Evolutionary conservation across 2,113 vertebrate genomes (phyloP).

Genomic region (Osmerus mordax): DNA sequence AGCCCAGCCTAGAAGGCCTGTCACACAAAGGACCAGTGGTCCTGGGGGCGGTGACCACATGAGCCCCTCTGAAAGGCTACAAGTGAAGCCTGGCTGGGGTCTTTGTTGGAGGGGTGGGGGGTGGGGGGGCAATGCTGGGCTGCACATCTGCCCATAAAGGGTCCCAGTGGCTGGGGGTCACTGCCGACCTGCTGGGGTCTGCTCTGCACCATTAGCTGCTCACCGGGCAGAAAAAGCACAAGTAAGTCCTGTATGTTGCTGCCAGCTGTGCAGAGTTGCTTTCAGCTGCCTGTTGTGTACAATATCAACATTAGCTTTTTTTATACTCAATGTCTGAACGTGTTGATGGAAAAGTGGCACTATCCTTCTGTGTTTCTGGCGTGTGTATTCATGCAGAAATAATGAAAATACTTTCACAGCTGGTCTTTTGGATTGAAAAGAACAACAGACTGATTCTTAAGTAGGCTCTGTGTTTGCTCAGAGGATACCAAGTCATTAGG

Average conservation of each 20-base stretch:
- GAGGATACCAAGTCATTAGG: constrained; percentile 58
- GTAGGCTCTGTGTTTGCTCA: constrained; percentile 53
- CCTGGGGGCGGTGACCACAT: neutral
- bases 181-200: constrained; percentile 7
- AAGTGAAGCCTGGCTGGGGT: constrained; percentile 44
- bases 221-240: constrained; percentile 57
- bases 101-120: constrained; percentile 53
- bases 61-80: constrained; percentile 41
- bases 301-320: neutral
- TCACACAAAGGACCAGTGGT: constrained; percentile 27
- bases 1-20: constrained; percentile 28
- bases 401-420: neutral
- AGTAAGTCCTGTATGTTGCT: constrained; percentile 41
- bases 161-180: constrained; percentile 12
- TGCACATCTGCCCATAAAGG: constrained; percentile 63
- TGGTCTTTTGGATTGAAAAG: neutral
- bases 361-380: too few species aligned
- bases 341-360: too few species aligned
- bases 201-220: constrained; percentile 66
- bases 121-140: constrained; percentile 46
- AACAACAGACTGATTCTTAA: constrained; percentile 38
- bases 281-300: too few species aligned
- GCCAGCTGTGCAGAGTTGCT: constrained; percentile 38
- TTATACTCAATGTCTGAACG: neutral
- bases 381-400: neutral